These are phyloP conservation scores for Torymus tubicola DNA, from an alignment of 2,888 invertebrate species.

Conservation along the genomic window DNA sequence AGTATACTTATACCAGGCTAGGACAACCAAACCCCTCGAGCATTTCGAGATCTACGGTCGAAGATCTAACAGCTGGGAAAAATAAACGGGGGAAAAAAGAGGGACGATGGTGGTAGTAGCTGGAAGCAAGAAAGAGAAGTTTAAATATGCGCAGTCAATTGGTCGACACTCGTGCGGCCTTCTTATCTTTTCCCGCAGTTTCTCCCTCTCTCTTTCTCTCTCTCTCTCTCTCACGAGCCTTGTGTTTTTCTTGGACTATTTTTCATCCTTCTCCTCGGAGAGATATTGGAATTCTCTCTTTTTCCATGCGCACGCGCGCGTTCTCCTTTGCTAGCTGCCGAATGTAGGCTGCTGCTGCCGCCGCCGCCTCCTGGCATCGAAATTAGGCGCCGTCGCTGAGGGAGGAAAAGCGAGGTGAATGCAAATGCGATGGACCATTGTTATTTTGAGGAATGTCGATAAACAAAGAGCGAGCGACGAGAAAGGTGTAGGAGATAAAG, in stretches of 20 bases:
- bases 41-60: too few relatives aligned
- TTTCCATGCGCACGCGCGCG: not conserved
- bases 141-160: conserved; percentile 47
- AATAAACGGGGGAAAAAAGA: not conserved
- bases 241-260: conserved; percentile 52
- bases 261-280: conserved; percentile 22
- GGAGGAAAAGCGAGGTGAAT: not conserved
- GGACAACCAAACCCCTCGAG: too few relatives aligned
- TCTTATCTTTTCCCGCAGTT: conserved; percentile 32
- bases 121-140: conserved; percentile 2
- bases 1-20: too few relatives aligned
- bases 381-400: not conserved
- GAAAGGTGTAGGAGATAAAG: too few relatives aligned
- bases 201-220: not conserved
- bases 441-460: not conserved
- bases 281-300: conserved; percentile 49
- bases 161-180: conserved; percentile 25
- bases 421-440: not conserved
- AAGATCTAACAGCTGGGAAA: too few relatives aligned
- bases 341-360: conserved; percentile 5
- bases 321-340: not conserved
- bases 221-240: too few relatives aligned
- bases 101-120: not conserved
- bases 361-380: not conserved
- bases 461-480: not conserved